Conservation (phyloP, 1,140 invertebrate species). For the Maconellicoccus hirsutus region DNA sequence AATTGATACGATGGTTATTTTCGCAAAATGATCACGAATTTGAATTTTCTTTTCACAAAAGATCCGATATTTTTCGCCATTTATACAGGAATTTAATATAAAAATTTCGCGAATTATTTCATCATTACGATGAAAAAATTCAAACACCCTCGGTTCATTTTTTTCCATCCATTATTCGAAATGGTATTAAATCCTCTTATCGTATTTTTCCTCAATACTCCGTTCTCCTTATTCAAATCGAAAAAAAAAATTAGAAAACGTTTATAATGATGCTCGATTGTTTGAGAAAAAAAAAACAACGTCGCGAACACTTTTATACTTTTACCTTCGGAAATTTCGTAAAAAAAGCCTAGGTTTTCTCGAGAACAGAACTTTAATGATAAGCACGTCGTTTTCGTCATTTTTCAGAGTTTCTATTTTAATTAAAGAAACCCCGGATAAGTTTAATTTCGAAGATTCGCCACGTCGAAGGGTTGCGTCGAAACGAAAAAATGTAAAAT, state of each 20-base stretch:
- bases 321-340: conserved; percentile 4
- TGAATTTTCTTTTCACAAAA: no score
- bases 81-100: background rate
- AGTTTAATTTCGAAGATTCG: background rate
- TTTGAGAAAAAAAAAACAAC: background rate
- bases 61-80: no score
- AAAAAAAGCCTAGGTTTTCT: background rate
- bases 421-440: background rate
- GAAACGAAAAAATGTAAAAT: background rate
- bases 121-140: background rate
- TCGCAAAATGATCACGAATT: no score
- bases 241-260: background rate
- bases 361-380: background rate
- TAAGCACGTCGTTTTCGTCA: background rate
- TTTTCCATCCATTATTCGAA: background rate
- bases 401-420: background rate
- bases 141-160: background rate
- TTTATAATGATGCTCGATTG: conserved; percentile 1
- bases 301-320: background rate
- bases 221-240: background rate
- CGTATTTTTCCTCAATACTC: background rate
- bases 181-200: background rate
- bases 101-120: background rate
- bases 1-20: no score
- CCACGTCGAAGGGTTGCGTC: background rate